Evolutionary conservation across 2,797 vertebrate species (phyloP), one percentile per base, ranked within the genome.

Genomic region (Acanthurus leucopareius): DNA sequence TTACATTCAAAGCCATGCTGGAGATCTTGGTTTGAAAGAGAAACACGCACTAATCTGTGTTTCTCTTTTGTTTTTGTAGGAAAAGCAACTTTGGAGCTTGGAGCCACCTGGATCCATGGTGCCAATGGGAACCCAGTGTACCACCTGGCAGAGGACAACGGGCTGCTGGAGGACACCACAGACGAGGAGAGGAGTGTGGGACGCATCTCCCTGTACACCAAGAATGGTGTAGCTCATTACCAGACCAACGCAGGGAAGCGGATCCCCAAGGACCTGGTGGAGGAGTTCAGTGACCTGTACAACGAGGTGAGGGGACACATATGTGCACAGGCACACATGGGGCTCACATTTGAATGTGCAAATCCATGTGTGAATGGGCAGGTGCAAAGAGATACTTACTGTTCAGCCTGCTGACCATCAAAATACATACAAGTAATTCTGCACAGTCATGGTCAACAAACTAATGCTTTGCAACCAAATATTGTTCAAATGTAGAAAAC

Each of bases 211-310:
- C 95, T 98, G 73, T 99, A 99, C 86, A 96, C 97, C 94, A 99
- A 97, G 93, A 98, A 98, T 70, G 98, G 98, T 38, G 97, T 99
- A 95, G 97, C 98, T 84, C 97, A 98, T 94, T 98, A 99, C 91
- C 98, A 98, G 90, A 99, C 97, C 94, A 97, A 97, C 88, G 94
- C 20, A 0, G 97, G 98, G 83, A 96, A 94, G 83, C 96, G 98
- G 93, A 97, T 99, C 94, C 97, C 98, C 89, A 99, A 99, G 93
- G 97, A 99, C 91, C 94, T 99, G 95, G 97, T 99, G 96, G 98
- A 99, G 95, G 98, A 99, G 96, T 99, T 99, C 97, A 98, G 98
- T 82, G 98, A 99, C 96, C 95, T 98, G 94, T 99, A 99, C 97
- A 98, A 99, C 81, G 97, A 99, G 97, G 98, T 99, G 82, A 90